phyloP scores from a whole-genome alignment of 2,888 invertebrate species.

The Heliconius cydno region DNA sequence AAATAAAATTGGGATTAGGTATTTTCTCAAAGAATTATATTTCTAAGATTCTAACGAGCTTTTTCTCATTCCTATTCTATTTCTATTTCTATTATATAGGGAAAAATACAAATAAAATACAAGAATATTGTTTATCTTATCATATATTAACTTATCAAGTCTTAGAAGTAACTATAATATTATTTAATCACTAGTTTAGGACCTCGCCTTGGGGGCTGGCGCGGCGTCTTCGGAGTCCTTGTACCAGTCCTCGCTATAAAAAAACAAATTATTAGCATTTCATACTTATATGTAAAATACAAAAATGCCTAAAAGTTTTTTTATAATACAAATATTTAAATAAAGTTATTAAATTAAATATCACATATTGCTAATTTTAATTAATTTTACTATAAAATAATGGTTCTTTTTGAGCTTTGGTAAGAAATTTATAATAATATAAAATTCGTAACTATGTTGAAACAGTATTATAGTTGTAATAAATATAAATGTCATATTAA shows the following conservation, averaged over 20 bases:
- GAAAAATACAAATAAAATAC: conserved; percentile 45
- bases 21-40: too few species aligned
- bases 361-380: background rate
- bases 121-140: conserved; percentile 63
- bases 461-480: conserved; percentile 32
- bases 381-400: background rate
- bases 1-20: too few species aligned
- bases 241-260: conserved; percentile 93
- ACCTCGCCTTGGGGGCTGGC: conserved; percentile 72
- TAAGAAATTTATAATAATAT: background rate
- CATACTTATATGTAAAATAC: background rate
- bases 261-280: conserved; percentile 50
- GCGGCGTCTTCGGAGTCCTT: conserved; percentile 89
- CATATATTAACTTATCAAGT: conserved; percentile 81
- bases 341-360: too few species aligned
- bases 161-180: conserved; percentile 71
- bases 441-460: background rate
- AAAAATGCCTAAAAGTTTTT: background rate
- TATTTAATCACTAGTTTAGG: conserved; percentile 74
- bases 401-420: too few species aligned
- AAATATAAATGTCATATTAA: too few species aligned
- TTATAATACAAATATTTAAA: too few species aligned
- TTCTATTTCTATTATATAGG: too few species aligned
- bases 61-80: too few species aligned
- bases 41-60: too few species aligned